Conservation (phyloP, 2,113 vertebrate genomes). For the Peromyscus maniculatus region DNA sequence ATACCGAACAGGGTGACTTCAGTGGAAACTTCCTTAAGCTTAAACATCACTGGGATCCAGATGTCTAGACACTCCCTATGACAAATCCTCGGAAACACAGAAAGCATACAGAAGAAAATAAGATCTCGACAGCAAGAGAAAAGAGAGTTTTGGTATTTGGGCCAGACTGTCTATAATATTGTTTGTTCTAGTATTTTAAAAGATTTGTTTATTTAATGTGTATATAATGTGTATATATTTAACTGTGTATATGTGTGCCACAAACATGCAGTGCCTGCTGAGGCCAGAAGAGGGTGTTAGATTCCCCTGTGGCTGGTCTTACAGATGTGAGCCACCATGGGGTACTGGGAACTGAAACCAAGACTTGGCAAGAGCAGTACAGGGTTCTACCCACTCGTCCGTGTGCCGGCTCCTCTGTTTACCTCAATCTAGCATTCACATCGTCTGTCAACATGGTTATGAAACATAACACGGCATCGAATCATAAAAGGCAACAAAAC, state of each 20-base stretch:
- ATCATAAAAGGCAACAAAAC: background rate
- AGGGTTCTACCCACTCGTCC: background rate
- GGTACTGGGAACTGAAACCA: no score
- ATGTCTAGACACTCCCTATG: background rate
- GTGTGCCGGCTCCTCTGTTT: no score
- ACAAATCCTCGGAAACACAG: background rate
- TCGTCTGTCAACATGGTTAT: background rate
- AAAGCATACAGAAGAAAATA: background rate
- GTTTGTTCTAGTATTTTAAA: background rate
- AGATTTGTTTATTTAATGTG: background rate
- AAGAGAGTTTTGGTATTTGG: background rate
- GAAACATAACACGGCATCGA: accelerated
- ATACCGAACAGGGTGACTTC: background rate
- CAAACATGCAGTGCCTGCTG: background rate
- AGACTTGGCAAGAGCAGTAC: background rate
- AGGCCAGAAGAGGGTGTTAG: background rate
- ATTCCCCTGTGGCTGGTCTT: background rate
- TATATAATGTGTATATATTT: background rate
- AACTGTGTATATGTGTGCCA: background rate
- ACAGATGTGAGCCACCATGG: background rate
- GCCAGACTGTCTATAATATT: background rate
- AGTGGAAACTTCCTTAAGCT: background rate
- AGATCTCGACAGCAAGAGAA: background rate
- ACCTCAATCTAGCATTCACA: background rate
- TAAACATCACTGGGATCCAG: background rate